Base-by-base conservation (phyloP, 2,888 invertebrate genomes). In the Cheilosia vulpina region DNA sequence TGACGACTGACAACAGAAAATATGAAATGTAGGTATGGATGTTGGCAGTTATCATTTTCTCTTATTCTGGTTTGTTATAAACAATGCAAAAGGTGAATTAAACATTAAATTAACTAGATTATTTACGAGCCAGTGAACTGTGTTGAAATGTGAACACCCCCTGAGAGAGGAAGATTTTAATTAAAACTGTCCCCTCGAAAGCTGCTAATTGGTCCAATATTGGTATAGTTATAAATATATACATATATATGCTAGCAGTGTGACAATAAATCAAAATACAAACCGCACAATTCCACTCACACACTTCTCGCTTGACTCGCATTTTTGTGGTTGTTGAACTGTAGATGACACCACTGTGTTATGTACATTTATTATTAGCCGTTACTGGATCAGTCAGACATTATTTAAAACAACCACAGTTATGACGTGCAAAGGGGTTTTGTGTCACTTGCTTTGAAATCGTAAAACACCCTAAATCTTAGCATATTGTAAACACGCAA, bases 181-280 rank as follows among this genome's bases (percentile, higher is more conserved):
- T 57, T 58, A 69, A 69, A 69, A 27, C 24, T 21, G 11, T 69
- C 55, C 43, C 34, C 34, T 57, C 19, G 57, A 6, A 19, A 31
- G 47, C 45, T 24, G 57, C 34, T 47, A 34, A 69, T 57, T 69
- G 31, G 47, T 47, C 34, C 47, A 69, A 47, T 58, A 58, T 57
- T 0, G 24, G 5, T 24, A 24, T 24, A 21, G 21, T 2, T 21
- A 63, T 19, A 17, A 1, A 17, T 41, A n/a, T n/a, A 43, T 4
- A 4, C n/a, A 2, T n/a, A 45, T 2, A 2, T 21, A 21, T 2
- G 21, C 21, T 17, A 9, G 9, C 17, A 45, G 7, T 5, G 0
- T 17, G 45, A 7, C 5, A n/a, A 17, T 17, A 9, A 47, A 19
- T 19, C 45, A 7, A 38, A 38, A 38, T 11, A 38, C 2, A 38